phyloP scores from a whole-genome alignment of 2,888 invertebrate species.

The Ferrisia virgata region DNA sequence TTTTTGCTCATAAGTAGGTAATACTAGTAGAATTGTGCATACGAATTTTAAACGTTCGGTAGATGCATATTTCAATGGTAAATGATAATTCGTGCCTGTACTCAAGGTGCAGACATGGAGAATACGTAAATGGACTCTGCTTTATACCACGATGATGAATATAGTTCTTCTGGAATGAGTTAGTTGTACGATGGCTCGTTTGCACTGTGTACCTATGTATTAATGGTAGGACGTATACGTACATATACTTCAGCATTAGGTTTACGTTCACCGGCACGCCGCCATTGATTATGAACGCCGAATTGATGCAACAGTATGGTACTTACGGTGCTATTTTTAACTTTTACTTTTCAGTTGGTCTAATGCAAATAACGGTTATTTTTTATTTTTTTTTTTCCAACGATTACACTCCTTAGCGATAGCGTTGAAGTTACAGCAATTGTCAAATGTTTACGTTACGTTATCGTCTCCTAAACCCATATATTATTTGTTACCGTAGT shows the following conservation, averaged over 20 bases:
- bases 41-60: not conserved
- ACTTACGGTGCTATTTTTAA: conserved; percentile 27
- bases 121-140: no score
- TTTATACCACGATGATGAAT: not conserved
- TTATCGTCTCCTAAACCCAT: conserved; percentile 23
- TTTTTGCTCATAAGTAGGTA: no score
- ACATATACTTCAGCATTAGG: not conserved
- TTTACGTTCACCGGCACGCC: not conserved
- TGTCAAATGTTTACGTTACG: conserved; percentile 19
- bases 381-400: no score
- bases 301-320: conserved; percentile 21
- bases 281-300: not conserved
- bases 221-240: not conserved
- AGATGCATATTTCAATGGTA: not conserved
- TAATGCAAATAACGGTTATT: conserved; percentile 24
- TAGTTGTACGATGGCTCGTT: no score
- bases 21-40: not conserved
- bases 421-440: not conserved
- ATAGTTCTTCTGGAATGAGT: not conserved
- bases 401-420: conserved; percentile 11
- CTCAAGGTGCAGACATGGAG: not conserved
- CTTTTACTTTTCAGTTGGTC: conserved; percentile 22
- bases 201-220: no score
- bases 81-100: not conserved
- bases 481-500: conserved; percentile 15